Evolutionary conservation across 2,888 invertebrate species (phyloP), one percentile per base, ranked within the genome.

Genomic region (Calameuta idolon): DNA sequence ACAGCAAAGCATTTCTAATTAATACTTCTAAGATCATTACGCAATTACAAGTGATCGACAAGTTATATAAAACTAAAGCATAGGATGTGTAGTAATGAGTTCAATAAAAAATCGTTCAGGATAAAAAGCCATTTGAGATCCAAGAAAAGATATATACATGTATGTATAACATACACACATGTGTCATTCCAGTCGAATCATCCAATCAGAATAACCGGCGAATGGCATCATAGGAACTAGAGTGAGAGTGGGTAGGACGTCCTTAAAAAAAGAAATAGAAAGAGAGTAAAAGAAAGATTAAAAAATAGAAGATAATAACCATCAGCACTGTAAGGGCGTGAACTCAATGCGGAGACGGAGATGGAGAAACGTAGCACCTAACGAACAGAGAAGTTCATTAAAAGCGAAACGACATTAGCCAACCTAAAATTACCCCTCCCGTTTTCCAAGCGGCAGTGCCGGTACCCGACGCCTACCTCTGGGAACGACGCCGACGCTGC

Each of bases 371-470:
- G 89, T 87, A 55, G 55, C 55, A 88, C 90, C 90, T 90, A 90
- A 90, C 89, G 91, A 90, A 90, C 89, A 89, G 88, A 89, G 90
- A 90, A 90, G 90, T 91, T 91, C 90, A 91, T 90, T 91, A 91
- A 89, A 90, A 89, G 89, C 89, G 88, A 90, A 91, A 91, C 88
- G 89, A 90, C 90, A 87, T 91, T 91, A 91, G 89, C 89, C 90
- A 87, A 90, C 87, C 90, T 90, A 90, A 90, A 91, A 91, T 91
- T 91, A 91, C 87, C 89, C 89, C 87, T 85, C 85, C 86, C 81
- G 83, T 79, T 75, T 80, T 81, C 12, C 78, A 80, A 83, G 82
- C 83, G 37, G 79, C 84, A 75, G 79, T 79, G 31, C 77, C 75
- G 77, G 79, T 80, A 69, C 77, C 86, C 79, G 81, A 81, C 76